These are phyloP conservation scores for Azemiops feae DNA, from an alignment of 2,113 vertebrate genomes.

Conservation along the genomic window DNA sequence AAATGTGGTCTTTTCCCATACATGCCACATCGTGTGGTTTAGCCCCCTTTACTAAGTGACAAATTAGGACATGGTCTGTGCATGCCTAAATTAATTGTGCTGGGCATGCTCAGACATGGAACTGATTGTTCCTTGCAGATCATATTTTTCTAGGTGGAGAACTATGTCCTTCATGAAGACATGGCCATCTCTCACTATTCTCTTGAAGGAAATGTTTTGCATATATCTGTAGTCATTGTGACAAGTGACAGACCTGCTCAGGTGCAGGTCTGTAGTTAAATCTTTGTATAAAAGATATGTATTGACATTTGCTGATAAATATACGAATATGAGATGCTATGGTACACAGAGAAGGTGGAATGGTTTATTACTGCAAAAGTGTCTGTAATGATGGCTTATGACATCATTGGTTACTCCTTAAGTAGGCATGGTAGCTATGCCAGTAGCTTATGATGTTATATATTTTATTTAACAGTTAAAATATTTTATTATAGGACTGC, in stretches of 20 bases:
- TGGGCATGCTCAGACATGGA: not conserved
- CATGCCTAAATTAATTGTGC: not conserved
- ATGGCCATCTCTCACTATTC: not conserved
- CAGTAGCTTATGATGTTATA: not conserved
- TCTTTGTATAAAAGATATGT: not conserved
- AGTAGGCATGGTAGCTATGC: not conserved
- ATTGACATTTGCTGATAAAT: not conserved
- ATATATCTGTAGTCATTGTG: not conserved
- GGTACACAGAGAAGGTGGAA: not conserved
- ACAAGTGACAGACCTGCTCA: not conserved
- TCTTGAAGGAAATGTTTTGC: not conserved
- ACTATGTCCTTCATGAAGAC: not conserved
- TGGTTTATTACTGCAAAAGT: not conserved
- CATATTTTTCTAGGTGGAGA: not conserved
- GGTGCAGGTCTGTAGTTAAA: not conserved
- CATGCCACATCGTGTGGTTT: not conserved
- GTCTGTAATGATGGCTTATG: not conserved
- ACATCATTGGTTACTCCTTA: not conserved
- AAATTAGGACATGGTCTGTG: not conserved
- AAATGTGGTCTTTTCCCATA: not conserved
- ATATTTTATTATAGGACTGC: not conserved
- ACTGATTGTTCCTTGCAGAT: not conserved
- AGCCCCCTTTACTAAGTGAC: not conserved
- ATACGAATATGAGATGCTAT: not conserved
- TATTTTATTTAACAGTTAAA: not conserved